phyloP scores from a whole-genome alignment of 2,797 vertebrate species.

The Cephalopachus bancanus region DNA sequence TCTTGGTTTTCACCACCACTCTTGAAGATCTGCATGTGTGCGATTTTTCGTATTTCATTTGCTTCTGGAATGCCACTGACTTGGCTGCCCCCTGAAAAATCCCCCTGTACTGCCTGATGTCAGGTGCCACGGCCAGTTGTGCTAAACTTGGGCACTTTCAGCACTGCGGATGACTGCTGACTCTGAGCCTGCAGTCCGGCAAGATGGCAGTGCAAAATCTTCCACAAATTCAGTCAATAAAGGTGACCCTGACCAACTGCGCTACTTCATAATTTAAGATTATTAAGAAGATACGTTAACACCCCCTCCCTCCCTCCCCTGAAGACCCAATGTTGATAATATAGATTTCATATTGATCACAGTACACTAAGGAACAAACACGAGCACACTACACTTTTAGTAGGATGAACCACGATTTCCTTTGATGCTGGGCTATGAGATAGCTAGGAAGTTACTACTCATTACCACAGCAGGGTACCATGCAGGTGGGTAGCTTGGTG shows the following conservation, averaged over 20 bases:
- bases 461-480: slow-evolving; percentile 7
- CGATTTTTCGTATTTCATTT: background rate
- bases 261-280: slow-evolving; percentile 27
- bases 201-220: slow-evolving; percentile 43
- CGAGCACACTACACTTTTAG: slow-evolving; percentile 39
- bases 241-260: background rate
- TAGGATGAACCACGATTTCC: slow-evolving; percentile 55
- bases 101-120: background rate
- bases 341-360: slow-evolving; percentile 66
- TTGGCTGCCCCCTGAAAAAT: slow-evolving; percentile 7
- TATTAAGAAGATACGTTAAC: slow-evolving; percentile 64
- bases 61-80: background rate
- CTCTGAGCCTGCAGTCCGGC: background rate
- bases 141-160: background rate
- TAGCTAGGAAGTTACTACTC: background rate
- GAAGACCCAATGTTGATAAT: slow-evolving; percentile 54
- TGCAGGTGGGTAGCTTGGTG: slow-evolving; percentile 53
- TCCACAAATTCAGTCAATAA: background rate
- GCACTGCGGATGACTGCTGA: background rate
- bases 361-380: slow-evolving; percentile 60
- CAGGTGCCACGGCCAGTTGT: background rate
- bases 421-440: background rate
- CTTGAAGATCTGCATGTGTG: background rate
- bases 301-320: background rate
- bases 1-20: slow-evolving; percentile 6